phyloP scores from a whole-genome alignment of 2,888 invertebrate species.

The Melanophora roralis region DNA sequence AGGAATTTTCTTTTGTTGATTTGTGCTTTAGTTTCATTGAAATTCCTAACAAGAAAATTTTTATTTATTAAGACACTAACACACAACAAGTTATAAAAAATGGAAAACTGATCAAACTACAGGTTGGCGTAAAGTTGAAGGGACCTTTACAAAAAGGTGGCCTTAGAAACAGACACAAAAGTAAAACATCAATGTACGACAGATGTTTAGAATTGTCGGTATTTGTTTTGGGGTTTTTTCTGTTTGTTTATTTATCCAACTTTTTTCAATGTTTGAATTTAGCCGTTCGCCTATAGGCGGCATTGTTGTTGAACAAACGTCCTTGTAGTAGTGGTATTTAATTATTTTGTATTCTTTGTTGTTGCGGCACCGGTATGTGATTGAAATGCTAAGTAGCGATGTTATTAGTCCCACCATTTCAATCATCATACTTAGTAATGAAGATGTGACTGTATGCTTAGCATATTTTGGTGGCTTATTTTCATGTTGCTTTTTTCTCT shows the following conservation, averaged over 20 bases:
- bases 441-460: conserved; percentile 22
- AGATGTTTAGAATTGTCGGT: conserved; percentile 56
- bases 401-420: not conserved
- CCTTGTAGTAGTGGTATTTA: not conserved
- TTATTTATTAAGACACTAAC: conserved; percentile 44
- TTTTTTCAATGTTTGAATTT: conserved; percentile 5
- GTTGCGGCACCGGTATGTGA: conserved; percentile 22
- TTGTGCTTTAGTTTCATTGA: not conserved
- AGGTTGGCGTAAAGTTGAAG: not conserved
- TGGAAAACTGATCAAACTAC: not conserved
- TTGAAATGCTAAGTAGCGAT: conserved; percentile 41
- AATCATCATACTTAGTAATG: conserved; percentile 22
- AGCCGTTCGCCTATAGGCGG: not conserved
- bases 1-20: not conserved
- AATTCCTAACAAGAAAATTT: conserved; percentile 39
- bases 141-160: not conserved
- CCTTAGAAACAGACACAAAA: not conserved
- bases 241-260: not conserved
- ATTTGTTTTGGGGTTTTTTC: not conserved
- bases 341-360: conserved; percentile 43
- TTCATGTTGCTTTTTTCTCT: not conserved
- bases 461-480: not conserved
- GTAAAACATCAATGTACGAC: conserved; percentile 26
- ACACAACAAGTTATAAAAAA: conserved; percentile 26
- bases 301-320: not conserved